Conservation (phyloP, 2,113 vertebrate species). For the Tragelaphus buxtoni region DNA sequence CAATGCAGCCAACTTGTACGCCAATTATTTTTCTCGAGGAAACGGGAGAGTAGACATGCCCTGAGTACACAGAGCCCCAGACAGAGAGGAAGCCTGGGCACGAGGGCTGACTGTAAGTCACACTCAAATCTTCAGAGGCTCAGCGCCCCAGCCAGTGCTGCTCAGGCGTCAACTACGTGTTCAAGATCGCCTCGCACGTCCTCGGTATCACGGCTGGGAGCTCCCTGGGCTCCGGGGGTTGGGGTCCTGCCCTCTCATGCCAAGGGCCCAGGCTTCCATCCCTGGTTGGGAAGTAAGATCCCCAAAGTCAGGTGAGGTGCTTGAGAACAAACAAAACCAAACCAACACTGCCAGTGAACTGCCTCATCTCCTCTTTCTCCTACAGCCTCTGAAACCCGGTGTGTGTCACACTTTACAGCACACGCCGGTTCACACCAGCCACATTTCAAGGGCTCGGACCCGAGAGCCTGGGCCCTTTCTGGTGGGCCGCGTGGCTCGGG, state of each 20-base stretch:
- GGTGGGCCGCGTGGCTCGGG: not conserved
- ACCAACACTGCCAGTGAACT: not conserved
- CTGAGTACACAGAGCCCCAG: fast-evolving
- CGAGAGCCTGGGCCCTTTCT: fast-evolving
- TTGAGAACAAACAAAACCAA: too few species aligned
- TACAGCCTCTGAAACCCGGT: fast-evolving
- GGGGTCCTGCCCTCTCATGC: not conserved
- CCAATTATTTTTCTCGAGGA: fast-evolving
- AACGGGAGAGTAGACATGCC: fast-evolving
- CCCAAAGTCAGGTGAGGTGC: not conserved
- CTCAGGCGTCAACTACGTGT: fast-evolving
- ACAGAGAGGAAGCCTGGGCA: not conserved
- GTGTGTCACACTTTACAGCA: fast-evolving
- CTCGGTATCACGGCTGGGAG: not conserved
- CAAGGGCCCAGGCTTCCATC: not conserved
- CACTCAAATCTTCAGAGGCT: not conserved
- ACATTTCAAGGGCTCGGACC: fast-evolving
- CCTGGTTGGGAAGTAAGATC: not conserved
- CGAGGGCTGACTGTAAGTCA: fast-evolving
- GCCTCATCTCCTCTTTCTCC: not conserved
- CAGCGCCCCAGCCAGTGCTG: too few species aligned
- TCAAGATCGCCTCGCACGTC: not conserved
- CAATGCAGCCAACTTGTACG: not conserved
- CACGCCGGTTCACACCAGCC: fast-evolving
- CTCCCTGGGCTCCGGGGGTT: not conserved